phyloP scores from a whole-genome alignment of 1,140 invertebrate genomes.

The Daktulosphaira vitifoliae region DNA sequence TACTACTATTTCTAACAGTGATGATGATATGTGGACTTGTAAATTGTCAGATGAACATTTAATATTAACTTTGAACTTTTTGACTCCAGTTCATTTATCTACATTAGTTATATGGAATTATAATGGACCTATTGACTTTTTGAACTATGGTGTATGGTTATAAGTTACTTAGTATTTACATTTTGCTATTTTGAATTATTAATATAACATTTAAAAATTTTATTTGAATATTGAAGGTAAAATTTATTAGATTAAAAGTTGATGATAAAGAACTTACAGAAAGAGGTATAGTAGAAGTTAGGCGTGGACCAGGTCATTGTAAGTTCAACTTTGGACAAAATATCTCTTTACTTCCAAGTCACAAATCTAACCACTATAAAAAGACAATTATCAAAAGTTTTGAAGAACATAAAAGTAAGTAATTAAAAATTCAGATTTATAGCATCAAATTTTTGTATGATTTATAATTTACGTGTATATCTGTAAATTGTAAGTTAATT shows the following conservation, averaged over 20 bases:
- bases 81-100: conserved; percentile 39
- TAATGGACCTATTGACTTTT: conserved; percentile 61
- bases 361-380: not conserved
- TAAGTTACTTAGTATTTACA: no score
- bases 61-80: conserved; percentile 37
- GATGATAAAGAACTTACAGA: conserved; percentile 42
- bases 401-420: conserved; percentile 16
- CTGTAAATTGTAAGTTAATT: no score
- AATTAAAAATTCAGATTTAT: no score
- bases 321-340: conserved; percentile 63
- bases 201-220: not conserved
- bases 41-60: conserved; percentile 41
- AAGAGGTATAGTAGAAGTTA: conserved; percentile 46
- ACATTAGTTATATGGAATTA: conserved; percentile 71
- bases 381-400: not conserved
- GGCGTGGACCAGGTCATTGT: conserved; percentile 61
- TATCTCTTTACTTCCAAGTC: conserved; percentile 31
- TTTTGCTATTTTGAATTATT: not conserved
- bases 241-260: conserved; percentile 42
- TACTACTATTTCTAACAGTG: conserved; percentile 48
- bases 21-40: conserved; percentile 54
- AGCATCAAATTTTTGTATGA: no score
- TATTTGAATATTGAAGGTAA: conserved; percentile 41
- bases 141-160: conserved; percentile 64
- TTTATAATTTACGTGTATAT: no score